A percentile compares a stretch with the other conserved stretches of the same genome.
phyloP scores from a whole-genome alignment of 2,113 vertebrate genomes.

The Phodopus roborovskii region DNA sequence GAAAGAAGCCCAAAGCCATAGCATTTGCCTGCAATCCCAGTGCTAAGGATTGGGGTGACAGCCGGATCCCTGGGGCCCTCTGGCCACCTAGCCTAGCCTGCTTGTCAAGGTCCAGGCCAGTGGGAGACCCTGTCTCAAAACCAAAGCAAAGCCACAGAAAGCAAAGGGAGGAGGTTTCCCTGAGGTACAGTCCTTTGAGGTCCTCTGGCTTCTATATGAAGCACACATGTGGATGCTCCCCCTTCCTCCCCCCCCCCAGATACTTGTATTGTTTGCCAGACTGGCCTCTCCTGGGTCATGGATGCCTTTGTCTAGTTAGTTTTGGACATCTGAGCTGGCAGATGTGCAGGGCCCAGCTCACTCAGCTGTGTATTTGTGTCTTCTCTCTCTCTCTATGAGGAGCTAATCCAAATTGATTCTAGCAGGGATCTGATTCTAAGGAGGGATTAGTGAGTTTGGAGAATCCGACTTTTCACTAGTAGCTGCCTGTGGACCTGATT shows the following conservation, averaged over 20 bases:
- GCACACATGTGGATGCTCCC: not conserved
- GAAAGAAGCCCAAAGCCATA: too few relatives aligned
- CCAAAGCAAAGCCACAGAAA: not conserved
- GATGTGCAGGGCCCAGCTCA: not conserved
- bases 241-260: rapidly evolving
- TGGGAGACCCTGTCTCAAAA: not conserved
- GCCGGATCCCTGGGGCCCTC: not conserved
- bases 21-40: not conserved
- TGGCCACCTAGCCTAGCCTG: not conserved
- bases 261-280: constrained; percentile 2
- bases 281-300: not conserved
- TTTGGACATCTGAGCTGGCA: constrained; percentile 34
- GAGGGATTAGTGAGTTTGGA: constrained; percentile 15
- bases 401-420: not conserved
- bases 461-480: constrained; percentile 33
- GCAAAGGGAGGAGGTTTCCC: not conserved
- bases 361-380: not conserved
- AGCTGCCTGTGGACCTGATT: constrained; percentile 50
- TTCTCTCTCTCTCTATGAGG: not conserved
- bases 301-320: not conserved
- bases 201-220: not conserved
- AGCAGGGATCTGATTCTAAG: constrained; percentile 19
- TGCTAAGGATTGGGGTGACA: not conserved
- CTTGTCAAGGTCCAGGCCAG: not conserved
- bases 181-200: not conserved